These are phyloP conservation scores for Bicyclus anynana DNA, from an alignment of 1,140 invertebrate species.

Conservation along the genomic window DNA sequence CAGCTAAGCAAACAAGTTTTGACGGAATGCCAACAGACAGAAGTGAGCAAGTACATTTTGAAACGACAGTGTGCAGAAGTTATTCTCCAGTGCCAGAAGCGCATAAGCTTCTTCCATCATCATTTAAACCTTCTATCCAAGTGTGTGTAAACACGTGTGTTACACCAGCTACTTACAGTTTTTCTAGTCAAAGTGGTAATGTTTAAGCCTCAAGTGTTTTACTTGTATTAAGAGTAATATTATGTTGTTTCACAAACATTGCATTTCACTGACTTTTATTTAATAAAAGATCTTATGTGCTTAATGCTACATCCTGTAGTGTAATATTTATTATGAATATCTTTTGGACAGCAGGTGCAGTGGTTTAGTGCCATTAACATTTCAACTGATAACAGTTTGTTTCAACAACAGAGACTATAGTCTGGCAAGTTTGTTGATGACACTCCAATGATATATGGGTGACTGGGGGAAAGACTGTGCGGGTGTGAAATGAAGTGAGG, in stretches of 20 bases:
- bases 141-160: constrained; percentile 74
- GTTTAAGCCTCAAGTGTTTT: constrained; percentile 45
- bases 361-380: neutral
- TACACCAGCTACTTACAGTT: constrained; percentile 73
- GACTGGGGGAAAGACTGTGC: too few species aligned
- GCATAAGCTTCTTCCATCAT: constrained; percentile 71
- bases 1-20: constrained; percentile 80
- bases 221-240: constrained; percentile 35
- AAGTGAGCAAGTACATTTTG: constrained; percentile 71
- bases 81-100: constrained; percentile 71
- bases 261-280: constrained; percentile 53
- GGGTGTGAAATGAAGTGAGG: too few species aligned
- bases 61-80: constrained; percentile 58
- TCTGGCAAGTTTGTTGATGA: too few species aligned
- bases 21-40: constrained; percentile 67
- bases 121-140: constrained; percentile 73
- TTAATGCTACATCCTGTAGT: too few species aligned
- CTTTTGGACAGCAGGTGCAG: neutral
- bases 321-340: neutral
- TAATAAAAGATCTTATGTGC: constrained; percentile 14
- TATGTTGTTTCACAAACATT: constrained; percentile 34
- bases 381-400: too few species aligned
- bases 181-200: constrained; percentile 75
- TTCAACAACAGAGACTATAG: too few species aligned
- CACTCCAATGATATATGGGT: too few species aligned